phyloP scores from a whole-genome alignment of 2,113 vertebrate species.

The Syngnathus scovelli region DNA sequence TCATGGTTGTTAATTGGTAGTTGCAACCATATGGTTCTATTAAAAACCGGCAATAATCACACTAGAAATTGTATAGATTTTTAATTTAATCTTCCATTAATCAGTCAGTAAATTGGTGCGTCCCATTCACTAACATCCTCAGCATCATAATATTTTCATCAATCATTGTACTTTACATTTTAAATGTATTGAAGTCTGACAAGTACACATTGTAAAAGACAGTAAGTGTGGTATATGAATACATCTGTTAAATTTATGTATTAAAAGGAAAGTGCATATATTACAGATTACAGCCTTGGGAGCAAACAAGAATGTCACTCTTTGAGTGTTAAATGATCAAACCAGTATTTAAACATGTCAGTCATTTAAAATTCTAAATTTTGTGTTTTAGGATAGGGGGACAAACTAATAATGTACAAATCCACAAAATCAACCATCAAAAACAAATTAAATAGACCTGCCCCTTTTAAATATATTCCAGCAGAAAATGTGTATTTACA shows the following conservation, averaged over 20 bases:
- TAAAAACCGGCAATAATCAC: constrained; percentile 13
- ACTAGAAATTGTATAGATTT: constrained; percentile 18
- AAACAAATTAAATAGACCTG: not conserved
- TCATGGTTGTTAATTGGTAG: too few species aligned
- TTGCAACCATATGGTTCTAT: not conserved
- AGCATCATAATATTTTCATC: constrained; percentile 18
- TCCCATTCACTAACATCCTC: constrained; percentile 22
- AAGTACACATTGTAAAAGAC: constrained; percentile 34
- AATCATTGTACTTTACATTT: constrained; percentile 30
- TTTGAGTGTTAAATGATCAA: not conserved
- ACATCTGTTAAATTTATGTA: not conserved
- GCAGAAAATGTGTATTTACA: constrained; percentile 6
- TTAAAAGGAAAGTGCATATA: constrained; percentile 1
- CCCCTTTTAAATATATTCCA: not conserved
- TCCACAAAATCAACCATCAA: not conserved
- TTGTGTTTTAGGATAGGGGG: not conserved
- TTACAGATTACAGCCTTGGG: not conserved
- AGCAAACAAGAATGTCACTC: constrained; percentile 6
- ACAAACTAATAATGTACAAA: not conserved
- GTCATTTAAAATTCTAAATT: not conserved
- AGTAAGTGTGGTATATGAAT: not conserved
- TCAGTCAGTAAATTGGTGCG: constrained; percentile 17
- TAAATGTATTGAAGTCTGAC: constrained; percentile 31
- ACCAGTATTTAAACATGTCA: not conserved
- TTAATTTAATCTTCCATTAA: constrained; percentile 32